A percentile compares a stretch with the other conserved stretches of the same genome.
These are phyloP conservation scores for Drosophila parabipectinata DNA, from an alignment of 1,140 invertebrate genomes.

Conservation along the genomic window DNA sequence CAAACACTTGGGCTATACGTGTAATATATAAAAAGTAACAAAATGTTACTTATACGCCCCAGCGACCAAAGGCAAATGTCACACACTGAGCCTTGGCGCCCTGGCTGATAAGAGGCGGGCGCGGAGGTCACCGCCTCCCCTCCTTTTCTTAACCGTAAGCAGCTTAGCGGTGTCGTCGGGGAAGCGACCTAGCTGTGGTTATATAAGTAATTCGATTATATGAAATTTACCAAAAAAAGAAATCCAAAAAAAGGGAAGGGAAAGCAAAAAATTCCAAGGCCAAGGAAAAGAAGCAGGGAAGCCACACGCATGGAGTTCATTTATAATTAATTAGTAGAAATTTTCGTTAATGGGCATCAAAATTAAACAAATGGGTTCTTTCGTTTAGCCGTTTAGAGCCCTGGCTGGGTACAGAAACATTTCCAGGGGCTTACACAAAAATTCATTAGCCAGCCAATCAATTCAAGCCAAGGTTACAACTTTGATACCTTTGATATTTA, in stretches of 20 bases:
- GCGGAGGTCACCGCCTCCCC: conserved; percentile 14
- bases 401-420: background rate
- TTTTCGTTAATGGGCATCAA: conserved; percentile 58
- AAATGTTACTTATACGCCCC: conserved; percentile 70
- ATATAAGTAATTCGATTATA: conserved; percentile 80
- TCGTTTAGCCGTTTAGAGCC: conserved; percentile 25
- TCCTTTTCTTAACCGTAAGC: conserved; percentile 64
- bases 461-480: background rate
- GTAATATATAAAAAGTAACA: conserved; percentile 67
- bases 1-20: conserved; percentile 6
- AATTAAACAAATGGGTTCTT: conserved; percentile 61
- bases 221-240: conserved; percentile 41
- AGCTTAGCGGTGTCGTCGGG: conserved; percentile 68
- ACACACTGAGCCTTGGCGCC: conserved; percentile 46
- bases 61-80: conserved; percentile 74
- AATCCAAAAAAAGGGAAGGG: conserved; percentile 1
- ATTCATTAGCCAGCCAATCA: conserved; percentile 6
- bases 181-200: conserved; percentile 50
- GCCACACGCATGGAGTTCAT: conserved; percentile 54
- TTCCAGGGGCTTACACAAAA: background rate
- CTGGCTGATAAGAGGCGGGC: background rate
- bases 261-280: conserved; percentile 4
- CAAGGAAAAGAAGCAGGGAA: conserved; percentile 2
- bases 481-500: conserved; percentile 2
- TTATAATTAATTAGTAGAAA: conserved; percentile 73